Evolutionary conservation across 2,797 vertebrate species (phyloP).

Genomic region (Perodicticus potto): DNA sequence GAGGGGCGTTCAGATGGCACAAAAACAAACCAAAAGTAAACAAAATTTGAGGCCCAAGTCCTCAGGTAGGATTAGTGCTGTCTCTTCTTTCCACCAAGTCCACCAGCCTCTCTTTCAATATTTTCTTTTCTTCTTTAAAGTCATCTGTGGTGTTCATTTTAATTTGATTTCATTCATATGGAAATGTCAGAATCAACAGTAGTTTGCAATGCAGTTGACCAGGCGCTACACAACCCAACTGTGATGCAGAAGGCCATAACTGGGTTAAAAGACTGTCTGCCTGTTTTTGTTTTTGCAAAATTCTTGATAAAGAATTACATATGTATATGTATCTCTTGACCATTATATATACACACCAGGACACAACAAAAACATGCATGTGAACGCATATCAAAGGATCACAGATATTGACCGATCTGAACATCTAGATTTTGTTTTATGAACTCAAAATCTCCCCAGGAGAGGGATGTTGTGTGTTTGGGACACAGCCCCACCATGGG

Average conservation of each 20-base stretch:
- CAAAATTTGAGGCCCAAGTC: not conserved
- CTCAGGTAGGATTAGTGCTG: not conserved
- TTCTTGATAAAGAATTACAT: not conserved
- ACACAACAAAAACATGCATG: not conserved
- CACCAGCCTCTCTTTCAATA: not conserved
- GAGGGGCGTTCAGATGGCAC: not conserved
- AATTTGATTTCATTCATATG: not conserved
- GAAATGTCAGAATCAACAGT: not conserved
- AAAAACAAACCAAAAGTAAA: not conserved
- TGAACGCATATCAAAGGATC: too few species aligned
- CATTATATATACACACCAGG: not conserved
- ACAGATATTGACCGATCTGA: not conserved
- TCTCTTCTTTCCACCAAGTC: not conserved
- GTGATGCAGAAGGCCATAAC: not conserved
- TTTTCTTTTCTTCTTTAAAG: not conserved
- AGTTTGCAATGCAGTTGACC: not conserved
- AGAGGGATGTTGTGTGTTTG: not conserved
- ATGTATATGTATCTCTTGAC: fast-evolving
- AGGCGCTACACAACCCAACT: not conserved
- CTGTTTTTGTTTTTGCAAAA: not conserved
- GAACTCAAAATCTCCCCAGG: not conserved
- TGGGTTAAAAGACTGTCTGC: not conserved
- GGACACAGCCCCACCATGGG: not conserved
- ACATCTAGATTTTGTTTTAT: not conserved
- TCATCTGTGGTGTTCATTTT: too few species aligned